These are phyloP conservation scores for Ammodytes marinus DNA, from an alignment of 2,113 vertebrate genomes.

Conservation along the genomic window DNA sequence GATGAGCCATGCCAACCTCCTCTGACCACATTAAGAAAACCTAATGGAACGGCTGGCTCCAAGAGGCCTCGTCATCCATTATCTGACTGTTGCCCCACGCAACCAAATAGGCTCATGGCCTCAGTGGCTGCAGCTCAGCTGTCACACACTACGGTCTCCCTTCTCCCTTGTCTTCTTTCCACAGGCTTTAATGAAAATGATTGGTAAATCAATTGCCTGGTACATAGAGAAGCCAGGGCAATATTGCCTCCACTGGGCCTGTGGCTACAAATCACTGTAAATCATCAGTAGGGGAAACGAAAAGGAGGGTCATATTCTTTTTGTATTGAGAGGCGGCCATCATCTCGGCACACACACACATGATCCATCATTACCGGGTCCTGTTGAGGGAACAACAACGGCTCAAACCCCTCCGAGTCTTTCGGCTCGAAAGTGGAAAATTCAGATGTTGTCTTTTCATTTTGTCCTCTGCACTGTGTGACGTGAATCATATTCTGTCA, in stretches of 20 bases:
- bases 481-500: neutral
- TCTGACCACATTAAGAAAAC: constrained; percentile 85
- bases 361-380: constrained; percentile 18
- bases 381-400: constrained; percentile 4
- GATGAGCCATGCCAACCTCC: constrained; percentile 78
- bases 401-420: neutral
- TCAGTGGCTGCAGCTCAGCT: constrained; percentile 67
- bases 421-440: too few relatives aligned
- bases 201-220: constrained; percentile 65
- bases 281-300: constrained; percentile 38
- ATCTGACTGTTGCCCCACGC: constrained; percentile 81
- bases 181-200: constrained; percentile 64
- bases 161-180: constrained; percentile 68
- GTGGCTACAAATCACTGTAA: constrained; percentile 55
- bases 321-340: constrained; percentile 30
- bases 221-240: constrained; percentile 50
- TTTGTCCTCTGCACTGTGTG: too few relatives aligned
- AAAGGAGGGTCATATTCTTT: constrained; percentile 11
- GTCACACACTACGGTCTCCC: constrained; percentile 58
- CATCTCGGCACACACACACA: neutral
- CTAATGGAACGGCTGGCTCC: constrained; percentile 87
- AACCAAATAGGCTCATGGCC: constrained; percentile 68
- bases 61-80: constrained; percentile 82
- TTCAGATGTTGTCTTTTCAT: too few relatives aligned
- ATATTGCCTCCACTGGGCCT: constrained; percentile 46